phyloP scores from a whole-genome alignment of 2,797 vertebrate species.

The Gymnocypris eckloni region DNA sequence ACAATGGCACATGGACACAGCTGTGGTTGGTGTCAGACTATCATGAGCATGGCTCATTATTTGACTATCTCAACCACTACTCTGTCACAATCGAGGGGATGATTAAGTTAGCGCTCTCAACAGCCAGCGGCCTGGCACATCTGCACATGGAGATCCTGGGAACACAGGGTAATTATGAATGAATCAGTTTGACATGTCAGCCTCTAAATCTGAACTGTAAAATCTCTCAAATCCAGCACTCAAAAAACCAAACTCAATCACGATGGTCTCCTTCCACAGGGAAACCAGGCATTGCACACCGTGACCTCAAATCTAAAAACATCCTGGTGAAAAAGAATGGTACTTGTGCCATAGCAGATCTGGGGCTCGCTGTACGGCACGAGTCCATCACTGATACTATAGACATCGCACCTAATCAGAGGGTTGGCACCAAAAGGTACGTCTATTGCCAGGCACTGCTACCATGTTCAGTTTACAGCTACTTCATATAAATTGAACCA shows the following conservation, averaged over 20 bases:
- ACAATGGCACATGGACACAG: constrained; percentile 98
- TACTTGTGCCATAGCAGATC: constrained; percentile 95
- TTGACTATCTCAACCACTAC: constrained; percentile 96
- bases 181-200: not conserved
- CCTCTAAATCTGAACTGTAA: not conserved
- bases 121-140: constrained; percentile 94
- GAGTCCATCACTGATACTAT: constrained; percentile 96
- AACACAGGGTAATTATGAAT: constrained; percentile 88
- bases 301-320: constrained; percentile 98
- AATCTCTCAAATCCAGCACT: not conserved
- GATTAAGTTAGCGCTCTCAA: constrained; percentile 94
- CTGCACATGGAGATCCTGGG: constrained; percentile 99
- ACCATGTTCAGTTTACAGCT: not conserved
- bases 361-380: constrained; percentile 95
- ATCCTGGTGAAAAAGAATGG: constrained; percentile 98
- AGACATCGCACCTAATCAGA: constrained; percentile 96
- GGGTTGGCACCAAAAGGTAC: constrained; percentile 97
- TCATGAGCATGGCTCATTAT: constrained; percentile 95
- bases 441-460: not conserved
- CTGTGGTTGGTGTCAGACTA: constrained; percentile 98
- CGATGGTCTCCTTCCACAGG: constrained; percentile 75
- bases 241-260: constrained; percentile 3
- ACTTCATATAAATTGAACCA: not conserved
- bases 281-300: constrained; percentile 97
- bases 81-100: constrained; percentile 97